A percentile compares a stretch with the other conserved stretches of the same genome.
phyloP scores from a whole-genome alignment of 2,113 vertebrate genomes.

The Lipophrys pholis region DNA sequence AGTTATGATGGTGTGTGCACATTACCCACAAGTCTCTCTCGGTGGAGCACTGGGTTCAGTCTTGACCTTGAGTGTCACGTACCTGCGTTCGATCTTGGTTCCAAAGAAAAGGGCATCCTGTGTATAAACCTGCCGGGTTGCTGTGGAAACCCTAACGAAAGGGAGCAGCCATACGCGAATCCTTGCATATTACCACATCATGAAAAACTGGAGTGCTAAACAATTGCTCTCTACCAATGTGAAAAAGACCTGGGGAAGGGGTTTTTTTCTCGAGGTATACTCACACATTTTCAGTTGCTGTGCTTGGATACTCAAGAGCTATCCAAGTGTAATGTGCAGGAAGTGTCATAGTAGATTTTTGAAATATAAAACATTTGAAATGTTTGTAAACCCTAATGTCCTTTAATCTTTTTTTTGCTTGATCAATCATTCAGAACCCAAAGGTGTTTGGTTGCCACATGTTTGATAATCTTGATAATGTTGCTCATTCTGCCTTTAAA shows the following conservation, averaged over 20 bases:
- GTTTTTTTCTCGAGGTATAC: background rate
- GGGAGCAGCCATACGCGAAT: background rate
- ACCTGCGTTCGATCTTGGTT: too few relatives aligned
- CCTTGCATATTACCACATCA: slow-evolving; percentile 4
- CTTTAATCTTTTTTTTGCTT: slow-evolving; percentile 1
- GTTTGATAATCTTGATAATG: background rate
- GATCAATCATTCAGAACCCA: background rate
- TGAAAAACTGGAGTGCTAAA: background rate
- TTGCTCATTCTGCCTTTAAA: background rate
- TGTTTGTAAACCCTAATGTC: background rate
- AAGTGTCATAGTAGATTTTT: background rate
- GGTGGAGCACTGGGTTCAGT: too few relatives aligned
- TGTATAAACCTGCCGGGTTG: too few relatives aligned
- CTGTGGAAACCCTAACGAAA: too few relatives aligned
- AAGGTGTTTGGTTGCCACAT: background rate
- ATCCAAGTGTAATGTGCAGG: background rate
- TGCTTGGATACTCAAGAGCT: background rate
- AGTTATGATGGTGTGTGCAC: background rate
- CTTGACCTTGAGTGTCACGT: too few relatives aligned
- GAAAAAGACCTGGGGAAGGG: background rate
- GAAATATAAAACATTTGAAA: background rate
- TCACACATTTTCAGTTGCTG: background rate
- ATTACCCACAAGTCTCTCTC: too few relatives aligned
- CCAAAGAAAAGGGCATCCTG: too few relatives aligned
- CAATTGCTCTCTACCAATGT: background rate